Evolutionary conservation across 2,113 vertebrate species (phyloP).

Genomic region (Mormyrus lacerda): DNA sequence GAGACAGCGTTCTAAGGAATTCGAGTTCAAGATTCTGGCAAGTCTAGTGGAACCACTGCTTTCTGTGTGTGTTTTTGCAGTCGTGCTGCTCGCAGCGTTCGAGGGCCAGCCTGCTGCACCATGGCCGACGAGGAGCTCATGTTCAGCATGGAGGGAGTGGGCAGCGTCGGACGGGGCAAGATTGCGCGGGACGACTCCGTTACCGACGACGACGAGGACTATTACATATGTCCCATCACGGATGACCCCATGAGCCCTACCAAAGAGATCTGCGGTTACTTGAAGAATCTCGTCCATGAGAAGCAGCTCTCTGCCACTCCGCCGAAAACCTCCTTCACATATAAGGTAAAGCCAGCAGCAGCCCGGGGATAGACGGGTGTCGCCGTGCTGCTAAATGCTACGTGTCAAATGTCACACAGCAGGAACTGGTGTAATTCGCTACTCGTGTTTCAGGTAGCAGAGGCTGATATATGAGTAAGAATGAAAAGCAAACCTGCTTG

Average conservation of each 20-base stretch:
- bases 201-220: slow-evolving; percentile 72
- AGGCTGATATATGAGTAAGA: neutral
- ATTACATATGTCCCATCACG: slow-evolving; percentile 79
- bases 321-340: slow-evolving; percentile 66
- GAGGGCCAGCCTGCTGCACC: neutral
- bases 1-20: neutral
- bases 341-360: slow-evolving; percentile 64
- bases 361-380: neutral
- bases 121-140: slow-evolving; percentile 96
- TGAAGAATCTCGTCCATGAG: slow-evolving; percentile 50
- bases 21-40: neutral
- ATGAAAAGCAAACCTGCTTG: no score
- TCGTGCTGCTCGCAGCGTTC: neutral
- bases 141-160: slow-evolving; percentile 85
- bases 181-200: slow-evolving; percentile 28
- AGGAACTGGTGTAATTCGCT: neutral
- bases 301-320: slow-evolving; percentile 66
- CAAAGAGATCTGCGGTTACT: slow-evolving; percentile 61
- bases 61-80: neutral
- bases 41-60: neutral
- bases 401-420: slow-evolving; percentile 1
- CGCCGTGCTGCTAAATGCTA: neutral
- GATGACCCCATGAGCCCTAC: slow-evolving; percentile 63
- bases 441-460: neutral
- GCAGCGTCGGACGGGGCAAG: slow-evolving; percentile 43